These are phyloP conservation scores for Megamerina dolium DNA, from an alignment of 2,888 invertebrate species.

Conservation along the genomic window DNA sequence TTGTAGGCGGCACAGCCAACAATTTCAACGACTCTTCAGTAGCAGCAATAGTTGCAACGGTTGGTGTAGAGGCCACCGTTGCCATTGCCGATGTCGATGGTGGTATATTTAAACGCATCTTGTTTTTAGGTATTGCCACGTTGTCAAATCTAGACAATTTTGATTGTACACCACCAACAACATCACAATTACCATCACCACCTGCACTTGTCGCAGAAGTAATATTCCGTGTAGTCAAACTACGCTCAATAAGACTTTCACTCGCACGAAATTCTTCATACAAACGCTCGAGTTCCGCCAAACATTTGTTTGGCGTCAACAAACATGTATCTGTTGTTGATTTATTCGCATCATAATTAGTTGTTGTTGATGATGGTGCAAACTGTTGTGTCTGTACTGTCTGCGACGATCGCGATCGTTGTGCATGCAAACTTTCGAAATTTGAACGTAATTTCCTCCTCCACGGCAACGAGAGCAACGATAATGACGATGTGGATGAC, in stretches of 20 bases:
- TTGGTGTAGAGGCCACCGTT: slow-evolving; percentile 25
- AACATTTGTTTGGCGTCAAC: slow-evolving; percentile 37
- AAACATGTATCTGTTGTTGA: slow-evolving; percentile 19
- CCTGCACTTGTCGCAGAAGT: not conserved
- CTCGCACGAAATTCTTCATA: slow-evolving; percentile 45
- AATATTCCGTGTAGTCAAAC: not conserved
- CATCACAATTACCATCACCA: slow-evolving; percentile 1
- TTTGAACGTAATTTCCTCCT: not conserved
- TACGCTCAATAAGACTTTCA: slow-evolving; percentile 36
- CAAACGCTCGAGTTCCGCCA: slow-evolving; percentile 43
- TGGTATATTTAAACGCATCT: slow-evolving; percentile 47
- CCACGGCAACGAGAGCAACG: slow-evolving; percentile 1
- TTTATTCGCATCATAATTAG: not conserved
- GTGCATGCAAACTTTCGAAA: slow-evolving; percentile 1
- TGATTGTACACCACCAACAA: slow-evolving; percentile 8
- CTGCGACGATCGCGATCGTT: too few relatives aligned
- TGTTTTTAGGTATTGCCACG: slow-evolving; percentile 10
- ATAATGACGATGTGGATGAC: slow-evolving; percentile 16
- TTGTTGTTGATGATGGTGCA: slow-evolving; percentile 11
- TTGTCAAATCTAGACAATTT: not conserved
- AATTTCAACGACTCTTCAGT: too few relatives aligned
- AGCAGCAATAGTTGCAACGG: slow-evolving; percentile 12
- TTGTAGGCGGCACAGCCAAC: too few relatives aligned
- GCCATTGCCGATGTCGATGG: slow-evolving; percentile 18
- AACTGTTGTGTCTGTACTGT: too few relatives aligned